Conservation (phyloP, 2,113 vertebrate species). For the Bufo gargarizans region DNA sequence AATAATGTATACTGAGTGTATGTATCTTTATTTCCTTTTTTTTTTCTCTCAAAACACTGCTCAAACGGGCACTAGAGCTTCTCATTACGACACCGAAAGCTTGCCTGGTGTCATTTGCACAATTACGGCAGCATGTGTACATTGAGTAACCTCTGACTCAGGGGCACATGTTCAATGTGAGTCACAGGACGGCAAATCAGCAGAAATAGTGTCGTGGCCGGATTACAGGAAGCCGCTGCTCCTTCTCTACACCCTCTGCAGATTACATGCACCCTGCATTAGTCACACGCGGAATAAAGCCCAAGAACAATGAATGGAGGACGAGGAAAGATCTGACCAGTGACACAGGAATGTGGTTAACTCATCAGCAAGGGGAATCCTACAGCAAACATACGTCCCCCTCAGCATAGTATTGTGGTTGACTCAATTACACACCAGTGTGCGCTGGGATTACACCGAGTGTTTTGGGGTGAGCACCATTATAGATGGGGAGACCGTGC, state of each 20-base stretch:
- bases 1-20: too few relatives aligned
- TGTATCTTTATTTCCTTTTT: too few relatives aligned
- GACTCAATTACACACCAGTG: not conserved
- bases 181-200: not conserved
- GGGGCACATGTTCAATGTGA: conserved; percentile 12
- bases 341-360: not conserved
- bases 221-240: not conserved
- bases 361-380: not conserved
- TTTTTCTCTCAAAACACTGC: too few relatives aligned
- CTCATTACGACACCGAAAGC: not conserved
- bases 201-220: not conserved
- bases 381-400: conserved; percentile 7
- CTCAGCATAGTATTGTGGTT: not conserved
- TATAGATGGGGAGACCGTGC: too few relatives aligned
- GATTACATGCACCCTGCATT: not conserved
- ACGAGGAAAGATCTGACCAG: not conserved
- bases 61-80: not conserved
- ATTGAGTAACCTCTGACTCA: not conserved
- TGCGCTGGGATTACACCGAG: not conserved
- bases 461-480: too few relatives aligned
- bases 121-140: not conserved
- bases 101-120: not conserved
- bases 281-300: not conserved
- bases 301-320: not conserved
- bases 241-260: not conserved